Evolutionary conservation across 2,888 invertebrate genomes (phyloP).

Genomic region (Bembecia ichneumoniformis): DNA sequence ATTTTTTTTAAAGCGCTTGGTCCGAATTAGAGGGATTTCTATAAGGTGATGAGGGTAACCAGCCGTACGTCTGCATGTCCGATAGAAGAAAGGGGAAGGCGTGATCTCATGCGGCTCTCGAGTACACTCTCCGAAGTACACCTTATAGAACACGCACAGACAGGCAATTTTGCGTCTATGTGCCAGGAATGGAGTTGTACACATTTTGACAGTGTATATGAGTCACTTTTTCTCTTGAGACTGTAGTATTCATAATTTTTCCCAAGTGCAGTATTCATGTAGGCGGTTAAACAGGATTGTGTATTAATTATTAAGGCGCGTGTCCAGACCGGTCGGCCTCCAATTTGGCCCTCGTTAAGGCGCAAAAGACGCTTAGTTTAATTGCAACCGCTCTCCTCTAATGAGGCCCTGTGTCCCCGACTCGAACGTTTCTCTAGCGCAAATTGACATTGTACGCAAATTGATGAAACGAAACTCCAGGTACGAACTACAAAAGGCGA

Average conservation of each 20-base stretch:
- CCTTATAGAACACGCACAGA: too few relatives aligned
- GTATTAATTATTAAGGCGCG: constrained; percentile 53
- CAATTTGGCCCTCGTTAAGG: constrained; percentile 68
- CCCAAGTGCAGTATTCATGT: constrained; percentile 1
- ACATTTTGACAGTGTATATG: too few relatives aligned
- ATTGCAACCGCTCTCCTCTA: constrained; percentile 66
- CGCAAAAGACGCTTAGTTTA: constrained; percentile 67
- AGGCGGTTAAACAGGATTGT: constrained; percentile 20
- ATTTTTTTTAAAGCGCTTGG: too few relatives aligned
- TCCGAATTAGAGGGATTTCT: too few relatives aligned
- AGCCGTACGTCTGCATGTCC: too few relatives aligned
- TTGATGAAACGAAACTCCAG: constrained; percentile 41
- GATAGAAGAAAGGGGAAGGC: too few relatives aligned
- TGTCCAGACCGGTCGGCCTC: constrained; percentile 51
- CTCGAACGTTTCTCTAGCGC: constrained; percentile 44
- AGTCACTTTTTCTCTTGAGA: too few relatives aligned
- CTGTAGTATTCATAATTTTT: not conserved
- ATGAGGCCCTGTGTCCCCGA: constrained; percentile 59
- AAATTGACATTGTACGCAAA: constrained; percentile 68
- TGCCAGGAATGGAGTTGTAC: too few relatives aligned
- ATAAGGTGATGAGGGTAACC: too few relatives aligned
- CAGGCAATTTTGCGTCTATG: too few relatives aligned
- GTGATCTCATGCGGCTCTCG: too few relatives aligned
- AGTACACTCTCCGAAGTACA: too few relatives aligned
- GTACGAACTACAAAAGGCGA: not conserved